These are phyloP conservation scores for Sycophila texana DNA, from an alignment of 2,888 invertebrate species.

Conservation along the genomic window DNA sequence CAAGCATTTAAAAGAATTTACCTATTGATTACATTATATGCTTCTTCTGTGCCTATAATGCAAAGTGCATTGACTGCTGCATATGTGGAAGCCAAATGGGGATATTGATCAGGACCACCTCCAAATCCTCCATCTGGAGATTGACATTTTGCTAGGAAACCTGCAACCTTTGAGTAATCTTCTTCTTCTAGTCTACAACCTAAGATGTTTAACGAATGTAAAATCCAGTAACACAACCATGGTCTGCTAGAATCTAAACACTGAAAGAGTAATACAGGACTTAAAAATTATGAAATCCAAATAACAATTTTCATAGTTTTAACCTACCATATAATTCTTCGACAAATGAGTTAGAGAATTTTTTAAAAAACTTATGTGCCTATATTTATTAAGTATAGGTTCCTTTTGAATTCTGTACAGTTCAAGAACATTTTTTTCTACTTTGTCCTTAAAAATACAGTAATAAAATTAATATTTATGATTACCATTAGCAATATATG, in stretches of 20 bases:
- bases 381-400: constrained; percentile 80
- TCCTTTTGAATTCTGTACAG: constrained; percentile 78
- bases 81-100: constrained; percentile 98
- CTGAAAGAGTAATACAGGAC: constrained; percentile 68
- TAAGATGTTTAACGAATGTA: constrained; percentile 91
- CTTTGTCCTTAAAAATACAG: constrained; percentile 76
- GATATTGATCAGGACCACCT: constrained; percentile 94
- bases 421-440: constrained; percentile 79
- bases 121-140: constrained; percentile 90
- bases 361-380: constrained; percentile 82
- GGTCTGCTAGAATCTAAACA: constrained; percentile 95
- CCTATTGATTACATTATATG: constrained; percentile 92
- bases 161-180: constrained; percentile 77
- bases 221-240: constrained; percentile 98
- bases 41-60: constrained; percentile 91
- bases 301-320: not conserved
- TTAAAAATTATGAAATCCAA: constrained; percentile 10
- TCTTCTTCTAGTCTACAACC: constrained; percentile 80
- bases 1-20: constrained; percentile 63
- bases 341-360: constrained; percentile 83
- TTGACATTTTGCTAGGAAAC: constrained; percentile 84
- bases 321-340: constrained; percentile 80
- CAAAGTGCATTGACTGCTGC: constrained; percentile 96
- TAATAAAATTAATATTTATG: constrained; percentile 37
- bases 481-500: not conserved